Evolutionary conservation across 2,888 invertebrate genomes (phyloP).

Genomic region (Drosophila cognata): DNA sequence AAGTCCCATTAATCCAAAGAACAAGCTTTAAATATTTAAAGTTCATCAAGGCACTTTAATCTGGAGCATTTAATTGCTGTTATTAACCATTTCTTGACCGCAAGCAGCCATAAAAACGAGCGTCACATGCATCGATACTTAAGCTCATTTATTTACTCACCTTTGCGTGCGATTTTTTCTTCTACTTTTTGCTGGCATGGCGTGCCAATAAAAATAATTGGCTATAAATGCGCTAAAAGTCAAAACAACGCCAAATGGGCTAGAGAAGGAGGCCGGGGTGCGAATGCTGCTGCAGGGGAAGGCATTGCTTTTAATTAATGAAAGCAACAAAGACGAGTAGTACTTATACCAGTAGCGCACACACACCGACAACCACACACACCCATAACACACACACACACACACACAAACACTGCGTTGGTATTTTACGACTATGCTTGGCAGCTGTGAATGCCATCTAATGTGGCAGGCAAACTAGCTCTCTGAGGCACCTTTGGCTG

Average conservation of each 20-base stretch:
- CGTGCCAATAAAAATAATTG: constrained; percentile 74
- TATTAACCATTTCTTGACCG: constrained; percentile 4
- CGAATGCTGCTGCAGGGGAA: constrained; percentile 14
- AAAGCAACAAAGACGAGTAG: constrained; percentile 41
- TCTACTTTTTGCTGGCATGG: constrained; percentile 9
- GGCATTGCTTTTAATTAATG: constrained; percentile 75
- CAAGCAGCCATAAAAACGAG: constrained; percentile 40
- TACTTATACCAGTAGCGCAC: constrained; percentile 24
- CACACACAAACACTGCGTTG: constrained; percentile 28
- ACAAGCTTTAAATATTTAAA: background rate
- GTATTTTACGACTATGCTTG: constrained; percentile 61
- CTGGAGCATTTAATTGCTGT: constrained; percentile 21
- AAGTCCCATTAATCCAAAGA: background rate
- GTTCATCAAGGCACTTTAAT: background rate
- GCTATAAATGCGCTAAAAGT: constrained; percentile 77
- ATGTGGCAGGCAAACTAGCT: constrained; percentile 33
- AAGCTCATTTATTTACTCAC: constrained; percentile 73
- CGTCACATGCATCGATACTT: constrained; percentile 59
- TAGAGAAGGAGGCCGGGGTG: constrained; percentile 3
- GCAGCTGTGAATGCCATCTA: constrained; percentile 65
- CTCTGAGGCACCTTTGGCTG: constrained; percentile 40
- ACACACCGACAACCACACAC: constrained; percentile 12
- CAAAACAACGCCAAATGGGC: constrained; percentile 69
- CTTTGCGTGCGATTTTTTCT: constrained; percentile 36
- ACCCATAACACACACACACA: constrained; percentile 5